Evolutionary conservation across 1,140 invertebrate species (phyloP).

Genomic region (Drosophila guanche): DNA sequence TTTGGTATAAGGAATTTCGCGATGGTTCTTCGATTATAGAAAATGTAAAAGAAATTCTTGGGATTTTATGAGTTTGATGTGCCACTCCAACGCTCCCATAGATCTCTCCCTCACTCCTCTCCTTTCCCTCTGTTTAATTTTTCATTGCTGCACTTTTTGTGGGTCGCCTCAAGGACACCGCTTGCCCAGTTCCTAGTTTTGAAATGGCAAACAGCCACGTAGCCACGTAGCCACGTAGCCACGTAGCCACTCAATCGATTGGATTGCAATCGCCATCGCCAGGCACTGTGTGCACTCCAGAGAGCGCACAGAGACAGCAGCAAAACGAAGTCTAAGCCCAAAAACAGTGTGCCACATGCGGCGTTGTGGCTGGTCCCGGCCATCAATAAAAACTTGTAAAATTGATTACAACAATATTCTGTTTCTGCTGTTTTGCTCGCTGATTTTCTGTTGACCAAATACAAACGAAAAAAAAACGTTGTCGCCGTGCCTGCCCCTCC

Average conservation of each 20-base stretch:
- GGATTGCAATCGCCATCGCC: background rate
- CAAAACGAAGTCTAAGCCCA: slow-evolving; percentile 29
- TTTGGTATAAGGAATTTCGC: too few relatives aligned
- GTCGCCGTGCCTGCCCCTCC: slow-evolving; percentile 26
- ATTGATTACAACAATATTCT: slow-evolving; percentile 73
- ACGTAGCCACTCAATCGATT: slow-evolving; percentile 17
- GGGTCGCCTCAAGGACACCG: slow-evolving; percentile 53
- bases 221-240: too few relatives aligned
- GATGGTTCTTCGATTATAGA: too few relatives aligned
- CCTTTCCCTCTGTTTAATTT: too few relatives aligned
- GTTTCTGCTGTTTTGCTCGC: slow-evolving; percentile 4
- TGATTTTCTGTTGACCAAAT: slow-evolving; percentile 24
- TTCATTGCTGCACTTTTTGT: background rate
- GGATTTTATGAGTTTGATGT: too few relatives aligned
- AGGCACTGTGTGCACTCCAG: too few relatives aligned
- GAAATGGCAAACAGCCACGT: background rate
- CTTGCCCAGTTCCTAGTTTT: slow-evolving; percentile 1
- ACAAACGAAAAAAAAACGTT: slow-evolving; percentile 13
- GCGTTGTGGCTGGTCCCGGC: slow-evolving; percentile 27
- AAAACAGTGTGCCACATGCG: slow-evolving; percentile 65
- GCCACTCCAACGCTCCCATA: too few relatives aligned
- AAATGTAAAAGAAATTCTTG: too few relatives aligned
- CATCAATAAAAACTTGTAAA: slow-evolving; percentile 76
- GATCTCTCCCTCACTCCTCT: too few relatives aligned
- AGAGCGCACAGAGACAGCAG: too few relatives aligned